Evolutionary conservation across 2,888 invertebrate species (phyloP), one percentile per base, ranked within the genome.

Genomic region (Drosophila demipolita): DNA sequence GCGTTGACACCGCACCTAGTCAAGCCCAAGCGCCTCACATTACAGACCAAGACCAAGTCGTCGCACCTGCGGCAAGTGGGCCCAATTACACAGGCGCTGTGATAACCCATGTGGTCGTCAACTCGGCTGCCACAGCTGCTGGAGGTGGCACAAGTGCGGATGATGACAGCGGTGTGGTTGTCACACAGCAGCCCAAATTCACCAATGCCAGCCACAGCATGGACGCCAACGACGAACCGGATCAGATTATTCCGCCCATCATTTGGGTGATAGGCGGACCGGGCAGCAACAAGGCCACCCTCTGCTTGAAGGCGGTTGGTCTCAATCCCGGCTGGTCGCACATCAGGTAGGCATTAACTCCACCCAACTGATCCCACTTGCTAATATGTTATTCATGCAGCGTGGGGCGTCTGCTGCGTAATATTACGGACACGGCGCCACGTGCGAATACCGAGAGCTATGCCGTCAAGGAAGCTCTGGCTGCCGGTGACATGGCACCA

Each of bases 281-380:
- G 0, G 98, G 98, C 61, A 98, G 97, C 91, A 98, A 98, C 92
- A 98, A 98, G 92, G 96, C 96, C 1, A 94, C 95, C 0, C 94
- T 98, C 38, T 98, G 98, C 92, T 94, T 95, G 66, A 95, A 96
- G 78, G 97, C 96, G 0, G 95, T 96, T 4, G 93, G 95, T 0
- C 94, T 95, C 73, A 94, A 95, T 82, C 95, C 95, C 0, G 96
- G 96, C 7, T 97, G 97, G 96, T 94, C 94, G 3, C 97, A 97
- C 89, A 94, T 97, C 78, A 95, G 95, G 95, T 95, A 82, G 74
- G 63, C 29, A 1, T 9, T 6, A 23, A 11, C 26, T 23, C 8
- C 15, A 23, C 4, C 23, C 2, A 11, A 15, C 26, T 17, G 1
- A 11, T 8, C 9, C 15, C 6, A 23, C 1, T 36, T 45, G 17